phyloP scores from a whole-genome alignment of 2,797 vertebrate genomes.

The Trachops cirrhosus region DNA sequence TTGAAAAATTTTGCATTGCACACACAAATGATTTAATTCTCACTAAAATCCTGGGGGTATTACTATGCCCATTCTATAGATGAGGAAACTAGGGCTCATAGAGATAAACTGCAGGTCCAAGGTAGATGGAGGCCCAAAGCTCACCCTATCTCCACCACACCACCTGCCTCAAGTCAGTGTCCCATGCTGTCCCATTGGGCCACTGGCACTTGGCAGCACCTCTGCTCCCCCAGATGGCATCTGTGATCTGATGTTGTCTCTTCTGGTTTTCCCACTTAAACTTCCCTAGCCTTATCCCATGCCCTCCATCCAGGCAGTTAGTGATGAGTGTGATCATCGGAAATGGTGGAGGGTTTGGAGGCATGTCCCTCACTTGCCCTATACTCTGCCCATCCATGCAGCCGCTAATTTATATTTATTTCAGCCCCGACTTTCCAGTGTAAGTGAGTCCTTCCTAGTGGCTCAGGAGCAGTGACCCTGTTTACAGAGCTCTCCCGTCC shows the following conservation, averaged over 20 bases:
- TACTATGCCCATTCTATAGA: background rate
- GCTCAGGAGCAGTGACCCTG: background rate
- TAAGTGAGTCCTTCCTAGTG: background rate
- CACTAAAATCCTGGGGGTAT: background rate
- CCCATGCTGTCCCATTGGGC: background rate
- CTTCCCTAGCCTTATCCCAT: background rate
- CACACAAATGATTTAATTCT: background rate
- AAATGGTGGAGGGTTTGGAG: background rate
- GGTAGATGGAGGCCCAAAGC: background rate
- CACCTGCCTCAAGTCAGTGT: background rate
- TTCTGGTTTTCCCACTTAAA: background rate
- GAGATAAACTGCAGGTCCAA: background rate
- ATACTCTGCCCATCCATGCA: background rate
- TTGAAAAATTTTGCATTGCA: background rate
- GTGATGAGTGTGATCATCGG: background rate
- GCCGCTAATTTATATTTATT: background rate
- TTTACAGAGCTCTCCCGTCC: background rate
- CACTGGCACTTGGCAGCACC: fast-evolving
- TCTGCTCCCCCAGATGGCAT: background rate
- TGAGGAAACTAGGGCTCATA: background rate
- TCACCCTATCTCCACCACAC: background rate
- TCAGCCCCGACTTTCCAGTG: background rate
- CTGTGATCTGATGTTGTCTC: background rate
- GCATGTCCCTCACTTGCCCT: background rate
- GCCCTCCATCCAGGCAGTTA: background rate